Base-by-base conservation (phyloP, 2,888 invertebrate genomes). In the Arctia plantaginis region DNA sequence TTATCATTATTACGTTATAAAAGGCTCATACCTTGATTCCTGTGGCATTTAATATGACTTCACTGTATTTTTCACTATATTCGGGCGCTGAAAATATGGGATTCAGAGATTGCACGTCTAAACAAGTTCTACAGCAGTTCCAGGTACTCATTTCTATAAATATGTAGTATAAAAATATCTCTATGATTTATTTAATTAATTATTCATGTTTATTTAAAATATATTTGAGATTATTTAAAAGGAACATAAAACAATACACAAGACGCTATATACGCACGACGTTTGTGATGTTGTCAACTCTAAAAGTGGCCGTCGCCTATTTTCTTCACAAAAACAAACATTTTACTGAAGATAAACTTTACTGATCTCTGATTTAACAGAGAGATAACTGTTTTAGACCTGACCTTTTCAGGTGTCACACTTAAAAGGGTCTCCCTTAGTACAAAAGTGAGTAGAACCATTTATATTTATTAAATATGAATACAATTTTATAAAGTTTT, bases 51-150 rank as follows among this genome's bases (percentile, higher is more conserved):
- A 85, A 87, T 47, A 94, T 85, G 62, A 90, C 80, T 72, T 89
- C 88, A 0, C 90, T 85, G 78, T 93, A 93, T 77, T 93, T 93
- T 39, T 92, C 90, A 62, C 87, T 84, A 59, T 91, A 87, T 75
- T 92, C 91, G 0, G 85, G 72, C 0, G 79, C 44, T 0, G 84
- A 71, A 78, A 93, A 94, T 85, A 94, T 92, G 0, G 90, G 91
- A 71, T 89, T 88, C 59, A 94, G 83, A 71, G 82, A 85, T 76
- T 90, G 83, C 6, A 80, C 78, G 13, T 85, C 85, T 1, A 94
- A 79, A 80, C 94, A 94, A 3, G 89, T 90, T 72, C 94, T 87
- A 64, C 94, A 94, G 78, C 93, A 93, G n/a, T 90, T 88, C 90
- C 90, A 90, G 1, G 86, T 55, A 39, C 86, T 77, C 90, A 90